Evolutionary conservation across 23 tunicate genomes (phyloP).

Genomic region (Corella eumyota): DNA sequence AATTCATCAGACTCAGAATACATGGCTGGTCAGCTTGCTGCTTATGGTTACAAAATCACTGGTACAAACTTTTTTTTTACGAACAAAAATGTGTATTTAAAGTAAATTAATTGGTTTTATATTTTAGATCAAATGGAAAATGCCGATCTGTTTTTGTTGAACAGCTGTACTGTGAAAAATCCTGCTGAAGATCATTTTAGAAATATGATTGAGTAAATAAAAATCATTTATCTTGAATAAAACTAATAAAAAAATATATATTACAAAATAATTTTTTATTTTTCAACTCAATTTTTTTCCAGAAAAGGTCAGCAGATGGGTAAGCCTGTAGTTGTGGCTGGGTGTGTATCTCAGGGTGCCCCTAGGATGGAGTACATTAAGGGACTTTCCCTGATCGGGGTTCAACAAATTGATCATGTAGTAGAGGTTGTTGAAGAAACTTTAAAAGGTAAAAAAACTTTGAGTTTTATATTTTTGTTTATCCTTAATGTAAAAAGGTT

Average conservation of each 20-base stretch:
- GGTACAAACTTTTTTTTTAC: slow-evolving; percentile 3
- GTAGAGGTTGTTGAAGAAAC: slow-evolving; percentile 99
- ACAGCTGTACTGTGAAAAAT: slow-evolving; percentile 97
- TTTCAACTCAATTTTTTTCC: neutral
- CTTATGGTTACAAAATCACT: slow-evolving; percentile 72
- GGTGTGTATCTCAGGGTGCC: slow-evolving; percentile 98
- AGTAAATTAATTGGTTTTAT: too few relatives aligned
- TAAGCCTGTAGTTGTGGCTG: slow-evolving; percentile 88
- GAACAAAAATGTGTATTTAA: neutral
- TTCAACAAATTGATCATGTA: slow-evolving; percentile 95
- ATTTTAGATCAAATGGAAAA: slow-evolving; percentile 25
- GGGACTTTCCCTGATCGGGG: slow-evolving; percentile 91
- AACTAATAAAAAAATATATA: neutral
- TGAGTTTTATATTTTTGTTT: too few relatives aligned
- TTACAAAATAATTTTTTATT: neutral
- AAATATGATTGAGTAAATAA: slow-evolving; percentile 80
- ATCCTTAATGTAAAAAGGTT: too few relatives aligned
- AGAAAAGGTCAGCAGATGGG: slow-evolving; percentile 58
- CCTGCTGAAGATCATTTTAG: slow-evolving; percentile 99
- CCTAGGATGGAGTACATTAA: slow-evolving; percentile 67
- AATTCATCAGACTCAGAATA: slow-evolving; percentile 98
- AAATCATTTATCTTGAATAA: neutral
- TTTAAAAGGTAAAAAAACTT: slow-evolving; percentile 40
- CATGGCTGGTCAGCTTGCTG: slow-evolving; percentile 93
- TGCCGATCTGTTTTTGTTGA: slow-evolving; percentile 72